Conservation (phyloP, 2,113 vertebrate genomes). For the Gymnogyps californianus region DNA sequence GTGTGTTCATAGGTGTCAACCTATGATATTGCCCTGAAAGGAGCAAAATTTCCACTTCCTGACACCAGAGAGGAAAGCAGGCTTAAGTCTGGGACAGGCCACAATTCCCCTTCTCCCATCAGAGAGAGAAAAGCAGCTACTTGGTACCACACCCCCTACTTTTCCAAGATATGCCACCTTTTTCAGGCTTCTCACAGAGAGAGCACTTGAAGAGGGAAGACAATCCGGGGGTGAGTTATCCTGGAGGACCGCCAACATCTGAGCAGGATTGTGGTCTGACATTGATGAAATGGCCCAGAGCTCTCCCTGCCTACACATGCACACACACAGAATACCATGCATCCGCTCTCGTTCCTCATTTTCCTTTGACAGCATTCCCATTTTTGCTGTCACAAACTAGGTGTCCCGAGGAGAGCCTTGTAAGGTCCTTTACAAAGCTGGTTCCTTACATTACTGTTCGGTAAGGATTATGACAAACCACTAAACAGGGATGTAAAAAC, state of each 20-base stretch:
- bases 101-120: not conserved
- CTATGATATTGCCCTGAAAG: not conserved
- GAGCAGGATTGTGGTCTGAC: not conserved
- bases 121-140: not conserved
- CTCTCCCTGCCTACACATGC: not conserved
- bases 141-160: not conserved
- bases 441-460: not conserved
- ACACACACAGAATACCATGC: not conserved
- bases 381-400: not conserved
- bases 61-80: not conserved
- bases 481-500: not conserved
- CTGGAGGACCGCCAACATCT: not conserved
- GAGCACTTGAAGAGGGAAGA: not conserved
- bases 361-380: not conserved
- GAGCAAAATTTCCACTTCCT: not conserved
- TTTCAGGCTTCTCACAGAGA: not conserved
- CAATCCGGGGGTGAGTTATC: not conserved
- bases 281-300: not conserved
- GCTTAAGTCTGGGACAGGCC: not conserved
- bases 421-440: not conserved
- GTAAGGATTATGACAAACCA: not conserved
- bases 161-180: not conserved
- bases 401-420: not conserved
- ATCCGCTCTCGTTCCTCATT: not conserved
- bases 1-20: not conserved